phyloP scores from a whole-genome alignment of 1,140 invertebrate species.

The Centruroides vittatus region DNA sequence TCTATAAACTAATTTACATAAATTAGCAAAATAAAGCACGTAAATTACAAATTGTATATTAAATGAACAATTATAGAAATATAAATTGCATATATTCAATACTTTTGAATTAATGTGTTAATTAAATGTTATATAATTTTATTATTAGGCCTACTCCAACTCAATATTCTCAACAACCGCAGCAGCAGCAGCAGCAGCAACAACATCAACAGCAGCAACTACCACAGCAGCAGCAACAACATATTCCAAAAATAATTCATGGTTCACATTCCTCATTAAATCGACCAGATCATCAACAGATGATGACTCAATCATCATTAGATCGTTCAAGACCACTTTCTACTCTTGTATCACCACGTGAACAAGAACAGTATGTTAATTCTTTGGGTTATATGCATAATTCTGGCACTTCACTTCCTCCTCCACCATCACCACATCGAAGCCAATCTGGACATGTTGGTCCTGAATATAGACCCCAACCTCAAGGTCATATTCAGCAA shows the following conservation, averaged over 20 bases:
- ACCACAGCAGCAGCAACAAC: constrained; percentile 6
- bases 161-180: neutral
- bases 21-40: too few relatives aligned
- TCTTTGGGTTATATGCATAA: constrained; percentile 11
- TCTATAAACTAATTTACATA: too few relatives aligned
- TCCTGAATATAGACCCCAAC: constrained; percentile 3
- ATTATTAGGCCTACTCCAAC: too few relatives aligned
- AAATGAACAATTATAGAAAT: too few relatives aligned
- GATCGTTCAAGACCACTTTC: constrained; percentile 39
- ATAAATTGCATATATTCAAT: too few relatives aligned
- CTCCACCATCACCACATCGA: neutral
- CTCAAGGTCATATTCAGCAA: neutral
- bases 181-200: neutral
- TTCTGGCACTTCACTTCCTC: constrained; percentile 5
- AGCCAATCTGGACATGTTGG: constrained; percentile 4
- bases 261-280: constrained; percentile 19
- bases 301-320: constrained; percentile 15
- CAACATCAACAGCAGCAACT: neutral
- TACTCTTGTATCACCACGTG: constrained; percentile 35
- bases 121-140: too few relatives aligned
- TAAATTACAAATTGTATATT: too few relatives aligned
- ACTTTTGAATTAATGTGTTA: too few relatives aligned
- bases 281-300: constrained; percentile 17
- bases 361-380: constrained; percentile 18
- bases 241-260: constrained; percentile 9